Evolutionary conservation across 2,888 invertebrate species (phyloP), one percentile per base, ranked within the genome.

Genomic region (Epirrhoe alternata): DNA sequence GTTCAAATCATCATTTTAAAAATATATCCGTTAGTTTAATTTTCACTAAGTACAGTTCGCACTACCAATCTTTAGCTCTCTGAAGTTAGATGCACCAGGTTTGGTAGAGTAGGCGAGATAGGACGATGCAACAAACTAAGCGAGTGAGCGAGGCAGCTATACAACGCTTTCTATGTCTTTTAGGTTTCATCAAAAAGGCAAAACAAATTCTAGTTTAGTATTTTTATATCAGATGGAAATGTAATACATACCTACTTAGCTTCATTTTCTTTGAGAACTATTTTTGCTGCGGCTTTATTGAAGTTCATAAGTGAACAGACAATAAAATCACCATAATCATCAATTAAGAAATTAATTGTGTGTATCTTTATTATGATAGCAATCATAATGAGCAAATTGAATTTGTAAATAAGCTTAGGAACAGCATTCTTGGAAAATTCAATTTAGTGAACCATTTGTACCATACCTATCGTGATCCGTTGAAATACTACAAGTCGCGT

Each of bases 401-500:
- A 64, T 63, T 68, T 64, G 53, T 61, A 64, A 68, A 54, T 45
- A 57, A 35, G 60, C 56, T 52, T 58, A 33, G 61, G 54, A 66
- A 63, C 51, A 60, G 61, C 38, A 60, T 64, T 64, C 67, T 60
- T 16, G 24, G 64, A 70, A 67, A 70, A 65, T 67, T 61, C 49
- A 68, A 59, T 64, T 51, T 54, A 56, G 66, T 61, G 47, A 63
- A 49, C 64, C 66, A 68, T 65, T 67, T 49, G 64, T 60, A 67
- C 66, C 68, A 73, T 72, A 72, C 64, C 66, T 75, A 78, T 84
- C 83, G 83, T 86, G 85, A 82, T 81, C 78, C 77, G 80, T 80
- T 82, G 76, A 82, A 82, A 80, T 78, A 81, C 79, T 78, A 76
- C 70, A 76, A 81, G 87, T 89, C 88, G 88, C 88, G 88, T 89